Base-by-base conservation (phyloP, 2,113 vertebrate genomes). In the Dromas ardeola region DNA sequence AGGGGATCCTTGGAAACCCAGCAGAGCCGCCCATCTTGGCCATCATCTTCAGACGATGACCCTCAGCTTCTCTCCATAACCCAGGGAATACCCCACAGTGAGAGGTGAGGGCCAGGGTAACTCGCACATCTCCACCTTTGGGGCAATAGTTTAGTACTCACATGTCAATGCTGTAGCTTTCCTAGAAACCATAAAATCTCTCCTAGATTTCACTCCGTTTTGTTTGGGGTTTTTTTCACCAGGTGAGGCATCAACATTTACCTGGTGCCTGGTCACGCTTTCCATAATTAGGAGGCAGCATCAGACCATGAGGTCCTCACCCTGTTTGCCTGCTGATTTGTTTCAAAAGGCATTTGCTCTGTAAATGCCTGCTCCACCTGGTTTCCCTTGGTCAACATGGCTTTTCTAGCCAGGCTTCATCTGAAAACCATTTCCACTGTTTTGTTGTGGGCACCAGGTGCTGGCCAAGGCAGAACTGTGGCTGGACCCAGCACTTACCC, bases 181-280 rank as follows among this genome's bases (percentile, higher is more conserved):
- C 89, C 73, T 96, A 87, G 86, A 96, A 97, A 78, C 21, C 83
- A 74, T 19, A 38, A 42, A 81, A 73, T 38, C 22, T 89, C 69
- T 92, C 72, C 86, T 84, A 77, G 63, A 74, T 86, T 81, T 95
- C 52, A 2, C 21, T 63, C 15, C 1, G 1, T 1, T 91, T 62
- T 77, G 13, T 14, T 36, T 21, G 65, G 4, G 2, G 1, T 6
- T n/a, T 19, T 23, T 78, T 29, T 14, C 0, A 0, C 27, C 26
- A 30, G 65, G n/a, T 67, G 83, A 87, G 69, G 38, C 63, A 86
- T 22, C 4, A 1, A 15, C 36, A 3, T 70, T 73, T 73, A 36
- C 47, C 53, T 27, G 30, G 50, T 2, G 10, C 50, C 69, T 23
- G 78, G 29, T 74, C 69, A 38, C 4, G 1, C 49, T 92, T 88